These are phyloP conservation scores for Plestiodon gilberti DNA, from an alignment of 2,113 vertebrate genomes.

Conservation along the genomic window DNA sequence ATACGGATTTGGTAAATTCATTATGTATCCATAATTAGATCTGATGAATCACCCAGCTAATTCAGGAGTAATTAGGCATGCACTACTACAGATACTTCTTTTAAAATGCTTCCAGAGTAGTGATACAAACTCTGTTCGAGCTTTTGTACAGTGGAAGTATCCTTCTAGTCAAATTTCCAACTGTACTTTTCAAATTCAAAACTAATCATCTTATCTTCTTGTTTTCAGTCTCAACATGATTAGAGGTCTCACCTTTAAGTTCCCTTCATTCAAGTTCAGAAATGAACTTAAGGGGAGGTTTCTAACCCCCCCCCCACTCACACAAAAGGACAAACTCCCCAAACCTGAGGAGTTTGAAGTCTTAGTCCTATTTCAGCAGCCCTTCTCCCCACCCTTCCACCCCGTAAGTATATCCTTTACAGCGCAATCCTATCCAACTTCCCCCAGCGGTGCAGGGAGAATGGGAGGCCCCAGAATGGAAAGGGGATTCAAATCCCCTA, in stretches of 20 bases:
- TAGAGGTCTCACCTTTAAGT: not conserved
- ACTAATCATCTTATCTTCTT: not conserved
- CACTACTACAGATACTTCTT: constrained; percentile 77
- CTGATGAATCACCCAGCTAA: constrained; percentile 81
- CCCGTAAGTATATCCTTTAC: too few species aligned
- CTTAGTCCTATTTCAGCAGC: too few species aligned
- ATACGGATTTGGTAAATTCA: constrained; percentile 78
- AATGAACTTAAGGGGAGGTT: too few species aligned
- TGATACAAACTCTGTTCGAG: constrained; percentile 55
- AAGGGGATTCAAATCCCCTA: too few species aligned
- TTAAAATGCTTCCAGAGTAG: constrained; percentile 69
- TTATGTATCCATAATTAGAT: constrained; percentile 80
- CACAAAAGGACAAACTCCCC: too few species aligned
- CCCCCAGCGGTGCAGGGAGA: too few species aligned
- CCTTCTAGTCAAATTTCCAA: not conserved
- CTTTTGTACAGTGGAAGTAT: not conserved
- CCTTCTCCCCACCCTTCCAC: too few species aligned
- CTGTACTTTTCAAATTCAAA: not conserved
- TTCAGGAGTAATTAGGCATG: constrained; percentile 80
- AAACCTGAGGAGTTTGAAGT: not conserved
- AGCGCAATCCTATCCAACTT: too few species aligned
- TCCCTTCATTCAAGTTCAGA: too few species aligned
- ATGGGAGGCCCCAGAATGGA: too few species aligned
- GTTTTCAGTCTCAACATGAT: not conserved
- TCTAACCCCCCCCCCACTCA: too few species aligned